Base-by-base conservation (phyloP, 1,140 invertebrate species). In the Argopecten irradians region DNA sequence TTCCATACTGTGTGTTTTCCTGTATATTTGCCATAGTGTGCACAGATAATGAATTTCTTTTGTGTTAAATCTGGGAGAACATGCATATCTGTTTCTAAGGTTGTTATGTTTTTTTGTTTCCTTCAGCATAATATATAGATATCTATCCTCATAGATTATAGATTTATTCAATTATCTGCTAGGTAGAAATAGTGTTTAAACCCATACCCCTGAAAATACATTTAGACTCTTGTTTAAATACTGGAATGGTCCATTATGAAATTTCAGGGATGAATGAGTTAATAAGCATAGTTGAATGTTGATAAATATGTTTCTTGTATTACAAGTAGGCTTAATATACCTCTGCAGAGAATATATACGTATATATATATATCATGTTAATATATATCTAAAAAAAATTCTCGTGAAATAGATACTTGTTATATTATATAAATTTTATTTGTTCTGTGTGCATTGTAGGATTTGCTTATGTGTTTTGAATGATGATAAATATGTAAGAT, bases 71-170 rank as follows among this genome's bases (percentile, higher is more conserved):
- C n/a, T 28, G 55, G 55, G n/a, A 71, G 8, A 71, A n/a, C 5
- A 71, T 28, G 55, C 55, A 71, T 71, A 71, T 71, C 55, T 71
- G 13, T 46, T 5, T 28, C 28, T 22, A 71, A 28, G 55, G 55
- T 71, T 71, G 55, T 71, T 71, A 71, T 71, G 55, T 71, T 71
- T 71, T 71, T 71, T 71, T 71, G 55, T 71, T 71, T 71, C 22
- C 28, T 71, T 71, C 55, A 28, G 55, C 55, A 71, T 71, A 71
- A 71, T 71, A 71, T 71, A 71, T 71, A 71, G 55, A 71, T 28
- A 71, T 28, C n/a, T 71, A n/a, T 55, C 43, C 43, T 55, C 28
- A n/a, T 71, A 71, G 16, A 71, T n/a, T 71, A 71, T 71, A 71
- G 55, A 71, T 71, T 71, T 71, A 71, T 71, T 46, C 2, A 46